Conservation (phyloP, 2,797 vertebrate species). For the Microctenopoma lineatum region DNA sequence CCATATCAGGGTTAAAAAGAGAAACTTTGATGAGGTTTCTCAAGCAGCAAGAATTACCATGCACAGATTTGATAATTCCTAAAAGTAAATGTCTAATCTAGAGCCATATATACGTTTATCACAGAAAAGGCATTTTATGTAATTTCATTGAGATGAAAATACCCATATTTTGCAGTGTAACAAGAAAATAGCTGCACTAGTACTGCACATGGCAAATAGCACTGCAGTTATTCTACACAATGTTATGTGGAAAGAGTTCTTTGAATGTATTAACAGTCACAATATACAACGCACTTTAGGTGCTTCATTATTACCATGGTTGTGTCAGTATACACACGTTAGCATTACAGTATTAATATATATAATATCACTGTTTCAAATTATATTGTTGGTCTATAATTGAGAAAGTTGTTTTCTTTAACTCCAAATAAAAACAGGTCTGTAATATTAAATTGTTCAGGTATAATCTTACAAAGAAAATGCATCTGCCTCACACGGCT, state of each 20-base stretch:
- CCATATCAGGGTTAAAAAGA: constrained; percentile 23
- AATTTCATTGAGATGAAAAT: constrained; percentile 1
- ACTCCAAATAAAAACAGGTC: constrained; percentile 15
- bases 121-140: neutral
- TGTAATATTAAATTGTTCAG: constrained; percentile 16
- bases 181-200: neutral
- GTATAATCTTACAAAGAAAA: constrained; percentile 28
- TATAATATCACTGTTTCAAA: constrained; percentile 35
- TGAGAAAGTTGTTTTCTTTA: neutral
- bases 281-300: constrained; percentile 36
- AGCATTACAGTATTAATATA: constrained; percentile 20
- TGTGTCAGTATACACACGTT: constrained; percentile 45
- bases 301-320: constrained; percentile 44
- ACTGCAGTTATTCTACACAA: neutral
- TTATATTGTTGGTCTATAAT: constrained; percentile 5
- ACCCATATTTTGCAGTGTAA: neutral
- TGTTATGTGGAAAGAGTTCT: constrained; percentile 6
- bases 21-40: constrained; percentile 24
- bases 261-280: neutral
- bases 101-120: constrained; percentile 13
- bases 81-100: neutral
- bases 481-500: constrained; percentile 4
- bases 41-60: constrained; percentile 4
- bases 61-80: neutral
- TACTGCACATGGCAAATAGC: neutral